These are phyloP conservation scores for Perodicticus potto DNA, from an alignment of 2,797 vertebrate species.

Conservation along the genomic window DNA sequence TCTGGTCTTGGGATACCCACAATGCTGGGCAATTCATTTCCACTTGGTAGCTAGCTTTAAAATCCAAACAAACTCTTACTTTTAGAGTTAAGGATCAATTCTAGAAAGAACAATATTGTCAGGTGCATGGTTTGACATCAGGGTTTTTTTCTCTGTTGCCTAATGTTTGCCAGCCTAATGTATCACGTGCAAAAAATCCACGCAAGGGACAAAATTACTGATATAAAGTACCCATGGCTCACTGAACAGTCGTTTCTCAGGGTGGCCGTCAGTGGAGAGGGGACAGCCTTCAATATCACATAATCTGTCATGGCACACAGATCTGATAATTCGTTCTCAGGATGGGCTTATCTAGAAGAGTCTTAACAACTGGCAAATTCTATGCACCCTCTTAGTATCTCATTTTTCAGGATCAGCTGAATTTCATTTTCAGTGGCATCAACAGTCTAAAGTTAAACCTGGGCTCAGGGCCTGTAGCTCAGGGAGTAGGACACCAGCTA, in stretches of 20 bases:
- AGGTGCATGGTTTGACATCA: not conserved
- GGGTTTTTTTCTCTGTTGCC: not conserved
- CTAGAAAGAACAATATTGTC: constrained; percentile 20
- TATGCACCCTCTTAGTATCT: not conserved
- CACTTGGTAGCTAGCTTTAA: constrained; percentile 61
- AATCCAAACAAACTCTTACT: constrained; percentile 47
- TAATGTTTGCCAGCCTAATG: constrained; percentile 1
- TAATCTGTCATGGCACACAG: not conserved
- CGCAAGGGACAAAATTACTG: not conserved
- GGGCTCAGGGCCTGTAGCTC: too few species aligned
- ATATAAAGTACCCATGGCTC: not conserved
- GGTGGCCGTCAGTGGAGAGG: not conserved
- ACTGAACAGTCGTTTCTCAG: not conserved
- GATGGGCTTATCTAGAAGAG: not conserved
- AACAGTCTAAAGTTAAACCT: constrained; percentile 49
- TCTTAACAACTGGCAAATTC: not conserved
- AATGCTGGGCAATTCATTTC: constrained; percentile 17
- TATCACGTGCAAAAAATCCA: not conserved
- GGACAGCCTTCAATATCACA: not conserved
- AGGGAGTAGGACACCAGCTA: too few species aligned
- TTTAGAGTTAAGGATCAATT: constrained; percentile 61
- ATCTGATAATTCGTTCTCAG: not conserved
- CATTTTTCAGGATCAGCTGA: constrained; percentile 41
- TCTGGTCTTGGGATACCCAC: not conserved
- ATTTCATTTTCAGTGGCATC: constrained; percentile 57